Evolutionary conservation across 2,888 invertebrate genomes (phyloP).

Genomic region (Erebia ligea): DNA sequence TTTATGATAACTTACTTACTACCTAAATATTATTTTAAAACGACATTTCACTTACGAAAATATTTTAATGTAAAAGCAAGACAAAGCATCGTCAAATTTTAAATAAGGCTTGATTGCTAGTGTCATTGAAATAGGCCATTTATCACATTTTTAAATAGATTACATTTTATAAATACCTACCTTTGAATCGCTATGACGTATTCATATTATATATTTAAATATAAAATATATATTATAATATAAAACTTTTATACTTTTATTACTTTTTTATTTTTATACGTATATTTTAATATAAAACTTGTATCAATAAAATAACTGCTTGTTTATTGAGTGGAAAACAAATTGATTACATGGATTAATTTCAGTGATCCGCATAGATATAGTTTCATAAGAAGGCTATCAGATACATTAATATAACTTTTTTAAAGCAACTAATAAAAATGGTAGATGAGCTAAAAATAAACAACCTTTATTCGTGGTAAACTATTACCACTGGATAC

Average conservation of each 20-base stretch:
- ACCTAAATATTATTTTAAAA: not conserved
- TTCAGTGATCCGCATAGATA: not conserved
- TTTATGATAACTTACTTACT: not conserved
- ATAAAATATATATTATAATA: no score
- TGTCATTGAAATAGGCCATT: not conserved
- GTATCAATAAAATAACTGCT: not conserved
- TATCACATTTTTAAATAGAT: not conserved
- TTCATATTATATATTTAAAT: not conserved
- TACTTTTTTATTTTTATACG: not conserved
- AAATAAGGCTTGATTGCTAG: not conserved
- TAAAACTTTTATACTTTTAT: not conserved
- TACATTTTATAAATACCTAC: not conserved
- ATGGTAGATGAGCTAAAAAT: conserved; percentile 19
- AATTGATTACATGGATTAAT: not conserved
- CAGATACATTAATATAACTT: not conserved
- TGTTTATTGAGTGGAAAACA: not conserved
- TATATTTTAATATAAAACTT: no score
- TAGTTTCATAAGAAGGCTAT: not conserved
- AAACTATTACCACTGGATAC: not conserved
- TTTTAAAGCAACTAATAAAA: not conserved
- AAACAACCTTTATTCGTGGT: not conserved
- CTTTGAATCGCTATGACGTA: not conserved
- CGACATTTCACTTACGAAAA: not conserved
- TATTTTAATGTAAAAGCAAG: conserved; percentile 1
- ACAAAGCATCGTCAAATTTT: not conserved